Conservation (phyloP, 1,140 invertebrate genomes). For the Pseudomyrmex cubaensis region DNA sequence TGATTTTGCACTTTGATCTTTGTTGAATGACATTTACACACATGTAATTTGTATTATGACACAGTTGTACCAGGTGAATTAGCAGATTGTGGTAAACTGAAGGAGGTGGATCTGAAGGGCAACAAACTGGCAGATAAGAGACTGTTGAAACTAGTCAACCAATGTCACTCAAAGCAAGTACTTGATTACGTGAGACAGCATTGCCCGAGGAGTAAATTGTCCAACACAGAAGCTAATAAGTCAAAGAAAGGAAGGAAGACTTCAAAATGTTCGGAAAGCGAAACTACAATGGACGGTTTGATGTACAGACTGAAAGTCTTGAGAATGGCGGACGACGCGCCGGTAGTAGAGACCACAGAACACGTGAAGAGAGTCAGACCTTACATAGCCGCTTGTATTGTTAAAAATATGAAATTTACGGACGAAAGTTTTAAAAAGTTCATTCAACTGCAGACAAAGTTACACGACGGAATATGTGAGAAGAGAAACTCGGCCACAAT, state of each 20-base stretch:
- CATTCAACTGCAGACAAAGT: constrained; percentile 91
- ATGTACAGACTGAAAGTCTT: constrained; percentile 84
- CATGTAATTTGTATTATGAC: constrained; percentile 20
- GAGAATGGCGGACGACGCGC: constrained; percentile 86
- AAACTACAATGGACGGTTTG: constrained; percentile 73
- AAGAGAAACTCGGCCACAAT: constrained; percentile 92
- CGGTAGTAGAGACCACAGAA: constrained; percentile 86
- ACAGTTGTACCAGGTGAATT: constrained; percentile 78
- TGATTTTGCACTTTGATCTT: constrained; percentile 23
- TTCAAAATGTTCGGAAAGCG: constrained; percentile 78
- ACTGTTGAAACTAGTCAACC: constrained; percentile 90
- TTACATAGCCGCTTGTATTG: constrained; percentile 90
- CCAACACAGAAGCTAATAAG: constrained; percentile 76
- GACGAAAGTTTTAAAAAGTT: constrained; percentile 91
- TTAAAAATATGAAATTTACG: constrained; percentile 88
- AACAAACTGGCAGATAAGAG: constrained; percentile 91
- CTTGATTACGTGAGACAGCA: constrained; percentile 89
- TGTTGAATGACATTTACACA: constrained; percentile 9
- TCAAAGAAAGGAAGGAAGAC: constrained; percentile 85
- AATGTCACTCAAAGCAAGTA: constrained; percentile 89
- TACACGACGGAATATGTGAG: constrained; percentile 92
- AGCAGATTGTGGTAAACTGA: constrained; percentile 78
- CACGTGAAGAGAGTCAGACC: constrained; percentile 88
- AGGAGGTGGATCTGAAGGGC: constrained; percentile 88
- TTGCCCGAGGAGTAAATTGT: constrained; percentile 83